Conservation (phyloP, 2,797 vertebrate genomes). For the Lophius americanus region DNA sequence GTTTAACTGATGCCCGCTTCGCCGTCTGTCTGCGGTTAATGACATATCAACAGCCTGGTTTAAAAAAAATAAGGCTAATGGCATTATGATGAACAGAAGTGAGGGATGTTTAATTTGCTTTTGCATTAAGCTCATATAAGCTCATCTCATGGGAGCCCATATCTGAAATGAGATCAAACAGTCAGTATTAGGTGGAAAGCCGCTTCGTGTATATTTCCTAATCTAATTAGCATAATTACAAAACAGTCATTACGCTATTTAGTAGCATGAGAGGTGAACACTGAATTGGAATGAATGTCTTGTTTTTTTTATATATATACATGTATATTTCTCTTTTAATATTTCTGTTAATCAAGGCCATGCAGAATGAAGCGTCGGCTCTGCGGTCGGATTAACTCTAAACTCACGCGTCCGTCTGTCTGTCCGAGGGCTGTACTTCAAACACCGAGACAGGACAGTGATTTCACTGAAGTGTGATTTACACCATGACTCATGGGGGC, state of each 20-base stretch:
- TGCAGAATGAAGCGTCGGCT: constrained; percentile 16
- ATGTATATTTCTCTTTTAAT: too few species aligned
- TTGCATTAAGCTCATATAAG: constrained; percentile 52
- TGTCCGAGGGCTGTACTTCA: constrained; percentile 1
- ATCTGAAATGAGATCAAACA: constrained; percentile 56
- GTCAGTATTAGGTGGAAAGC: constrained; percentile 36
- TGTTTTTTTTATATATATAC: constrained; percentile 16
- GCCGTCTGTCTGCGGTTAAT: constrained; percentile 31
- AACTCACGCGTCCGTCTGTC: constrained; percentile 28
- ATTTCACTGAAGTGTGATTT: constrained; percentile 48
- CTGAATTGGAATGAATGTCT: constrained; percentile 8
- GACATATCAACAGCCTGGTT: constrained; percentile 38
- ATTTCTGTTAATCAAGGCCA: constrained; percentile 13
- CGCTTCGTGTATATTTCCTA: constrained; percentile 40
- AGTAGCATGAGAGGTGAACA: constrained; percentile 2
- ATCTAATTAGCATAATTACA: constrained; percentile 44
- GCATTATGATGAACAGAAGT: constrained; percentile 44
- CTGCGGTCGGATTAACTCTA: constrained; percentile 14
- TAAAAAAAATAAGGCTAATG: constrained; percentile 52
- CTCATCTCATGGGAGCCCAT: constrained; percentile 62
- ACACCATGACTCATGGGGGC: constrained; percentile 38
- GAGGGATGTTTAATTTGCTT: constrained; percentile 57
- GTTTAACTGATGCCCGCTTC: constrained; percentile 25
- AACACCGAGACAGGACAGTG: constrained; percentile 17
- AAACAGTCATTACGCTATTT: constrained; percentile 37